Evolutionary conservation across 2,797 vertebrate genomes (phyloP).

Genomic region (Squalus acanthias): DNA sequence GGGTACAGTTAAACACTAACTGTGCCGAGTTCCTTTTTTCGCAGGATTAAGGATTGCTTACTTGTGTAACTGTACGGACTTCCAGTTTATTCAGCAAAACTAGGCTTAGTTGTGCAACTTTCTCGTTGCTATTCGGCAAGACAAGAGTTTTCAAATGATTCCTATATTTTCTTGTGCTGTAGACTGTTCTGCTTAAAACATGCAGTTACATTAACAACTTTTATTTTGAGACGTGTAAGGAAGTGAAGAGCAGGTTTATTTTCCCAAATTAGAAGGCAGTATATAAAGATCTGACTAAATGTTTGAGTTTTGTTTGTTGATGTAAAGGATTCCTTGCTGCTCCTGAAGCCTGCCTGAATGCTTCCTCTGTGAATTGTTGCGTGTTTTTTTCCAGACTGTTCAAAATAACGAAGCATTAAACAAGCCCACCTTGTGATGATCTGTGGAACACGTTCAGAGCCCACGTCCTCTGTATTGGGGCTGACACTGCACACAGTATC

Average conservation of each 20-base stretch:
- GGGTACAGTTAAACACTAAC: background rate
- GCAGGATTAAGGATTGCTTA: background rate
- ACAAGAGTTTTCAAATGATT: background rate
- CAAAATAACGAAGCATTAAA: constrained; percentile 16
- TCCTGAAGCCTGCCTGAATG: constrained; percentile 3
- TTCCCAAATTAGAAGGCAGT: background rate
- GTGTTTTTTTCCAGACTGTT: constrained; percentile 19
- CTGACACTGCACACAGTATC: background rate
- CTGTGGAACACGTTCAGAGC: background rate
- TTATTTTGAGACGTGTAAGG: background rate
- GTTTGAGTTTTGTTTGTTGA: constrained; percentile 21
- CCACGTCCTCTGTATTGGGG: background rate
- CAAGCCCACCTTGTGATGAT: background rate
- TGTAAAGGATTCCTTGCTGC: constrained; percentile 1
- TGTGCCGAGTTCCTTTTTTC: background rate
- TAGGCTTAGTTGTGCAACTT: background rate
- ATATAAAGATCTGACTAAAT: constrained; percentile 18
- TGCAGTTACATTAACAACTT: background rate
- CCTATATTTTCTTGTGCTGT: background rate
- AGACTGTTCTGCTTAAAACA: background rate
- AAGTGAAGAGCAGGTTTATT: constrained; percentile 13
- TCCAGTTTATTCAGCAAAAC: background rate
- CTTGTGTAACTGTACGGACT: background rate
- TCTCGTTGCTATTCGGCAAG: background rate
- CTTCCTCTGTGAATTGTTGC: constrained; percentile 23